Conservation (phyloP, 1,140 invertebrate species). For the Batillaria attramentaria region DNA sequence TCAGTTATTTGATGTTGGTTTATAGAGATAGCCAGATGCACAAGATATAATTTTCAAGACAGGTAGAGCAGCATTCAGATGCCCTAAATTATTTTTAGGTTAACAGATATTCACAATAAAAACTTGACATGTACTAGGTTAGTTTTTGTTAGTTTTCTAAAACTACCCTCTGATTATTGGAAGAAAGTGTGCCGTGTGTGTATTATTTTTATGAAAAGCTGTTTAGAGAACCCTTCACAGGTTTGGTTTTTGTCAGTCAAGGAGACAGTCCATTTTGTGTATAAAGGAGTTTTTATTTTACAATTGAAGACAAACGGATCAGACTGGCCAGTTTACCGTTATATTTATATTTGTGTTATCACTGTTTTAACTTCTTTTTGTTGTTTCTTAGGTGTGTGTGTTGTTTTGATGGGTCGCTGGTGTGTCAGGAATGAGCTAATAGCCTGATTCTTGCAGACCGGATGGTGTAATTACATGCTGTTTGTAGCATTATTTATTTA, state of each 20-base stretch:
- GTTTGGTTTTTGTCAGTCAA: background rate
- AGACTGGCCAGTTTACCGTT: too few relatives aligned
- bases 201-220: background rate
- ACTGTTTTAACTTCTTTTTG: background rate
- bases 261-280: background rate
- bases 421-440: conserved; percentile 3
- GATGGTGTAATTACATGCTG: background rate
- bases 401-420: background rate
- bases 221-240: background rate
- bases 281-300: conserved; percentile 1
- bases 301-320: too few relatives aligned
- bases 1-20: too few relatives aligned
- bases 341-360: too few relatives aligned
- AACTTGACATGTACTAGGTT: background rate
- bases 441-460: background rate
- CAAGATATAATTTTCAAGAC: too few relatives aligned
- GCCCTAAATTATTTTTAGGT: background rate
- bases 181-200: background rate
- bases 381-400: background rate
- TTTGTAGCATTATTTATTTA: background rate
- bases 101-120: background rate
- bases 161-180: background rate
- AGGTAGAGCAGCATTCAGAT: too few relatives aligned
- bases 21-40: too few relatives aligned
- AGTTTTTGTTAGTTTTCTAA: background rate